Conservation (phyloP, 2,888 invertebrate genomes). For the Dusona sp. region DNA sequence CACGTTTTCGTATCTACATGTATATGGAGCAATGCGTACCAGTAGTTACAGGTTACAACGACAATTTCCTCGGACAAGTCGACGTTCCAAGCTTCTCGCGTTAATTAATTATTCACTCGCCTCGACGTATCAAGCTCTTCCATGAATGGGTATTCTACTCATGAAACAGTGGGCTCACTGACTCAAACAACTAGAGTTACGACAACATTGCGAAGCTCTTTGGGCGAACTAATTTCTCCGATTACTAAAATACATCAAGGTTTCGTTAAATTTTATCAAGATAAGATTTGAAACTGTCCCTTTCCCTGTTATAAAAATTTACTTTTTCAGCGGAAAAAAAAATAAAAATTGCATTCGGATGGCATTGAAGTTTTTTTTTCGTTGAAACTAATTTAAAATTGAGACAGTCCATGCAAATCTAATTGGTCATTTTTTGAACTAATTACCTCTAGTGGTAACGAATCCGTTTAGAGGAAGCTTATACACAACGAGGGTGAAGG, state of each 20-base stretch:
- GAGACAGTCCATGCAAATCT: neutral
- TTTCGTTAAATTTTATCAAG: neutral
- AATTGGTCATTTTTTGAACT: neutral
- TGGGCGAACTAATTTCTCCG: neutral
- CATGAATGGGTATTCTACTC: conserved; percentile 53
- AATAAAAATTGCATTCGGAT: neutral
- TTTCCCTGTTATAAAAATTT: neutral
- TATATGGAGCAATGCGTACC: conserved; percentile 9
- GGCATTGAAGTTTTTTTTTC: neutral
- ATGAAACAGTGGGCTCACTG: conserved; percentile 23
- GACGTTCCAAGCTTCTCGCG: conserved; percentile 28
- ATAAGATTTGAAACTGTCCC: neutral
- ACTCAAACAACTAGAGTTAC: conserved; percentile 1
- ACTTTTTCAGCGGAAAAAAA: neutral
- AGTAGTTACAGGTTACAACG: conserved; percentile 33
- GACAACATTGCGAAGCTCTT: conserved; percentile 4
- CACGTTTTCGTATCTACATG: conserved; percentile 12
- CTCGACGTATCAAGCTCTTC: conserved; percentile 27
- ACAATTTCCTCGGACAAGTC: conserved; percentile 33
- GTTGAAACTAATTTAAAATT: neutral
- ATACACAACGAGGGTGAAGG: neutral
- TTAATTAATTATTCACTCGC: conserved; percentile 64
- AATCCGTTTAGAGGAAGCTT: neutral
- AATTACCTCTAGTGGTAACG: neutral
- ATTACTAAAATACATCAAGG: conserved; percentile 10